These are phyloP conservation scores for Adelges cooleyi DNA, from an alignment of 1,140 invertebrate genomes.

Conservation along the genomic window DNA sequence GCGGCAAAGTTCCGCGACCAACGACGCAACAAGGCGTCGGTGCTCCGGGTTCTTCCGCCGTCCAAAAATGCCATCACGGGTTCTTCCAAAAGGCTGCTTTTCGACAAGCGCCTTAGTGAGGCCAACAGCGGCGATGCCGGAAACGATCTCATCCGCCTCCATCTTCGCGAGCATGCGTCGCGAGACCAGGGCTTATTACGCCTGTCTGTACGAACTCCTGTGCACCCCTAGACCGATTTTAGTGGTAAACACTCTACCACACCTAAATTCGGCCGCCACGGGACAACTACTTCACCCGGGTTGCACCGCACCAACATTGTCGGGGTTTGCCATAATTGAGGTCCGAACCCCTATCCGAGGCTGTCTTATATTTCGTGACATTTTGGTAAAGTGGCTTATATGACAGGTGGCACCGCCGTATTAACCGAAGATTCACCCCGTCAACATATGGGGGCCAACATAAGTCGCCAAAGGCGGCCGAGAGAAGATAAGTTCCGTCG, in stretches of 20 bases:
- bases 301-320: neutral
- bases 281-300: too few relatives aligned
- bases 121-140: accelerated
- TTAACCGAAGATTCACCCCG: neutral
- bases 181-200: neutral
- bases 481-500: neutral
- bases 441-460: too few relatives aligned
- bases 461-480: too few relatives aligned
- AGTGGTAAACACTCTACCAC: neutral
- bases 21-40: neutral
- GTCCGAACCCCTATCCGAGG: neutral
- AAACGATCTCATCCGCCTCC: neutral
- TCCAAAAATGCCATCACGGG: neutral
- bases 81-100: neutral
- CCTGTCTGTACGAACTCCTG: too few relatives aligned
- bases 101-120: neutral
- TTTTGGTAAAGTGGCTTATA: neutral
- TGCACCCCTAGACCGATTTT: neutral
- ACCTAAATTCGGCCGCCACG: neutral
- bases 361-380: neutral
- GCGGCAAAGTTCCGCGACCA: too few relatives aligned
- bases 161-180: neutral
- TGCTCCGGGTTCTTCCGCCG: neutral
- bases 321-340: neutral
- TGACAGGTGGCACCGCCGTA: neutral